Evolutionary conservation across 2,888 invertebrate genomes (phyloP).

Genomic region (Coenonympha glycerion): DNA sequence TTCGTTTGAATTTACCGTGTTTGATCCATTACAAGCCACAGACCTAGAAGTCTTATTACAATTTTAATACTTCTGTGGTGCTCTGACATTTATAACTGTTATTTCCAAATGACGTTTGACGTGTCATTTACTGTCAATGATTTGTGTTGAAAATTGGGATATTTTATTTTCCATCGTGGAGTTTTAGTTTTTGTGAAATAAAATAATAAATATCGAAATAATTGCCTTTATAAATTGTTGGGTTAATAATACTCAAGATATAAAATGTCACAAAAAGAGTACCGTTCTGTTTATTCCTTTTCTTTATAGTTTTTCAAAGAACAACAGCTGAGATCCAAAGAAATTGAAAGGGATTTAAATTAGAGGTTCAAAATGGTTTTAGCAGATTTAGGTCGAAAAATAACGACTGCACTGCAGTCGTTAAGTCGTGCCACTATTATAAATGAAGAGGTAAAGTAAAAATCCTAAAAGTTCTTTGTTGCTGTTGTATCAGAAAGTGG

Average conservation of each 20-base stretch:
- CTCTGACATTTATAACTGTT: too few species aligned
- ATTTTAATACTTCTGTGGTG: too few species aligned
- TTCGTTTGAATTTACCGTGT: too few species aligned
- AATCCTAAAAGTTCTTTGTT: neutral
- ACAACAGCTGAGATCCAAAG: constrained; percentile 21
- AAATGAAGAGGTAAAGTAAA: constrained; percentile 91
- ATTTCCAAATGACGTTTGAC: constrained; percentile 30
- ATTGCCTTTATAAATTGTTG: neutral
- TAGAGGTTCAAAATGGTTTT: constrained; percentile 89
- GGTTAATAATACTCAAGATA: constrained; percentile 2
- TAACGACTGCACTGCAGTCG: constrained; percentile 97
- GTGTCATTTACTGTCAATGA: constrained; percentile 24
- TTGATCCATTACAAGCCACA: too few species aligned
- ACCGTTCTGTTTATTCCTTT: constrained; percentile 7
- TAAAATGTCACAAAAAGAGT: constrained; percentile 26
- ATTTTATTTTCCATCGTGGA: constrained; percentile 17
- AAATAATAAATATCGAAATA: neutral
- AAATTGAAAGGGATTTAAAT: constrained; percentile 19
- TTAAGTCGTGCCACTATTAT: constrained; percentile 98
- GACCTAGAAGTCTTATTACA: too few species aligned
- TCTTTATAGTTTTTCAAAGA: constrained; percentile 12
- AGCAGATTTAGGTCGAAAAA: constrained; percentile 99
- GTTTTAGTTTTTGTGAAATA: neutral
- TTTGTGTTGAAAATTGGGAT: constrained; percentile 15
- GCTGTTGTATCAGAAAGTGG: too few species aligned